A percentile compares a stretch with the other conserved stretches of the same genome.
These are phyloP conservation scores for Rhinolophus ferrumequinum DNA, from an alignment of 2,113 vertebrate species.

Conservation along the genomic window DNA sequence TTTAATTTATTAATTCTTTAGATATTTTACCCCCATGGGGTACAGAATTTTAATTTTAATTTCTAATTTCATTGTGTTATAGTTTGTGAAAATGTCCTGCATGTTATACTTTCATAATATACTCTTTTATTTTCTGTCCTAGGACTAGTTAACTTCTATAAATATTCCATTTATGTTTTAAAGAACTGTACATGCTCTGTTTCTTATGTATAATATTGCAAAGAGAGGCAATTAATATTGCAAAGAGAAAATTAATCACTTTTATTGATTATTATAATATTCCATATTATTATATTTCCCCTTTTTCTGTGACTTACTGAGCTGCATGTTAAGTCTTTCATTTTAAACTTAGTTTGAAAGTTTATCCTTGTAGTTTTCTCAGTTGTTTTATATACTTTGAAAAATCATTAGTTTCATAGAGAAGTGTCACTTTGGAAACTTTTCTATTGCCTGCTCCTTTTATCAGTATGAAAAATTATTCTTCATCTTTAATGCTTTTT, in stretches of 20 bases:
- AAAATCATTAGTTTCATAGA: not conserved
- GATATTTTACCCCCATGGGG: not conserved
- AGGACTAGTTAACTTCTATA: not conserved
- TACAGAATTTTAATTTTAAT: constrained; percentile 2
- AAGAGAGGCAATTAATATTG: not conserved
- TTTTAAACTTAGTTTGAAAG: not conserved
- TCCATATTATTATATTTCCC: not conserved
- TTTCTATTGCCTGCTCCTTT: not conserved
- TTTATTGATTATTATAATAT: not conserved
- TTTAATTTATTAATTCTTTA: not conserved
- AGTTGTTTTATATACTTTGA: not conserved
- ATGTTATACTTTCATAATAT: not conserved
- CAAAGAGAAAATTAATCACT: not conserved
- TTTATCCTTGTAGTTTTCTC: not conserved
- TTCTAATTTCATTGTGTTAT: not conserved
- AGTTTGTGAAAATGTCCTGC: not conserved
- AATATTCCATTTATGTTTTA: not conserved
- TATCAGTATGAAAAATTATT: not conserved
- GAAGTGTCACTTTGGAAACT: not conserved
- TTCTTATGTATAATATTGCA: not conserved
- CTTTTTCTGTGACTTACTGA: not conserved
- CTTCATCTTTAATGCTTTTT: not conserved
- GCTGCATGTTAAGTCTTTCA: not conserved
- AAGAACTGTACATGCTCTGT: not conserved
- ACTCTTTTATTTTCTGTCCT: not conserved